Conservation (phyloP, 2,888 invertebrate species). For the Phrixothrix hirtus region DNA sequence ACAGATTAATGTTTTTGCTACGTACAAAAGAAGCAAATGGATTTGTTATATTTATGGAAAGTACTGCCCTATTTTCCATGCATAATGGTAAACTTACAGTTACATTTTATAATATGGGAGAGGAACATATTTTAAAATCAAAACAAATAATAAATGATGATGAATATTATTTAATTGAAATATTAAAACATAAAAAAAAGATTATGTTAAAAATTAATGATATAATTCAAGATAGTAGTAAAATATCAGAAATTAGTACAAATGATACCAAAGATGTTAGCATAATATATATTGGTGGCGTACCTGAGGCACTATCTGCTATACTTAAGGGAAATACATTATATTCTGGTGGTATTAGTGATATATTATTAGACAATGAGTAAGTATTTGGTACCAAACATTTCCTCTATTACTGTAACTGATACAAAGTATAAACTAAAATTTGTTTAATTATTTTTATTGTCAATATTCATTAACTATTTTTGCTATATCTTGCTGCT, state of each 20-base stretch:
- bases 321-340: slow-evolving; percentile 13
- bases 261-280: slow-evolving; percentile 1
- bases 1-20: slow-evolving; percentile 28
- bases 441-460: no score
- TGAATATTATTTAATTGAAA: slow-evolving; percentile 33
- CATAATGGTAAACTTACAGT: slow-evolving; percentile 25
- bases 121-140: slow-evolving; percentile 16
- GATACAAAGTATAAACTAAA: no score
- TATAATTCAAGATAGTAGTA: slow-evolving; percentile 7
- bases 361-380: slow-evolving; percentile 80
- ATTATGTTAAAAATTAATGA: slow-evolving; percentile 23
- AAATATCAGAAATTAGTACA: slow-evolving; percentile 5
- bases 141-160: slow-evolving; percentile 29
- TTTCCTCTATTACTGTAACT: no score
- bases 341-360: slow-evolving; percentile 76
- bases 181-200: slow-evolving; percentile 20
- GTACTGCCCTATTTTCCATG: slow-evolving; percentile 10
- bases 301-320: slow-evolving; percentile 7
- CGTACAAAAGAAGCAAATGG: slow-evolving; percentile 28
- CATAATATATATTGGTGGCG: slow-evolving; percentile 22
- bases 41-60: slow-evolving; percentile 24
- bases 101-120: slow-evolving; percentile 2
- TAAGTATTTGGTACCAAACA: no score
- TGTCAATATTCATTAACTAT: no score
- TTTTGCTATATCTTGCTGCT: no score